phyloP scores from a whole-genome alignment of 2,113 vertebrate species.

The Puntigrus tetrazona region DNA sequence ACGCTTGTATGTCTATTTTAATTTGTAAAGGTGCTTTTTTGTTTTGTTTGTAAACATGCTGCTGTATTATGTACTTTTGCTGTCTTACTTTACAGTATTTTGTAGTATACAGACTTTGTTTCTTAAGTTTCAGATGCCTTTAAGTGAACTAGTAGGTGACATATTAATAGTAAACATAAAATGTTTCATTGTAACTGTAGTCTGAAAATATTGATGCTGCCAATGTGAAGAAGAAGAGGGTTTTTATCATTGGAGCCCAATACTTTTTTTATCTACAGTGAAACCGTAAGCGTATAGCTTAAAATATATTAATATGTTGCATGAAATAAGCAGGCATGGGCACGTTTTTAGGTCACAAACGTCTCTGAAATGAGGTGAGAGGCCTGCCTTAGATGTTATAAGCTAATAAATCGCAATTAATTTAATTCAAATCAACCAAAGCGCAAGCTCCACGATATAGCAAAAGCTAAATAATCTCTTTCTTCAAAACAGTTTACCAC shows the following conservation, averaged over 20 bases:
- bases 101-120: slow-evolving; percentile 1
- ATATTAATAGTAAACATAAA: neutral
- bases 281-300: neutral
- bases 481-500: neutral
- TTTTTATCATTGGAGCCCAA: neutral
- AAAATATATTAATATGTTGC: slow-evolving; percentile 17
- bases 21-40: slow-evolving; percentile 32
- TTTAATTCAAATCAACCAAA: slow-evolving; percentile 4
- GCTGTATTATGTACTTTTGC: slow-evolving; percentile 39
- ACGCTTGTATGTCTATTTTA: slow-evolving; percentile 16
- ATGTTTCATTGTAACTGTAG: neutral
- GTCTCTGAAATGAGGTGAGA: neutral
- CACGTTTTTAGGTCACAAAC: slow-evolving; percentile 2
- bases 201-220: slow-evolving; percentile 26
- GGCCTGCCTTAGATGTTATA: slow-evolving; percentile 10
- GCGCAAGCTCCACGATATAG: neutral
- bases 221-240: neutral
- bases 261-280: neutral
- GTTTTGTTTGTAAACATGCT: slow-evolving; percentile 45
- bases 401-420: neutral
- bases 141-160: slow-evolving; percentile 12
- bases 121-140: slow-evolving; percentile 50
- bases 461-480: neutral
- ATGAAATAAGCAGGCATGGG: slow-evolving; percentile 29
- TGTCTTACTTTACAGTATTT: slow-evolving; percentile 44